phyloP scores from a whole-genome alignment of 2,113 vertebrate genomes.

The Leucoraja erinaceus region DNA sequence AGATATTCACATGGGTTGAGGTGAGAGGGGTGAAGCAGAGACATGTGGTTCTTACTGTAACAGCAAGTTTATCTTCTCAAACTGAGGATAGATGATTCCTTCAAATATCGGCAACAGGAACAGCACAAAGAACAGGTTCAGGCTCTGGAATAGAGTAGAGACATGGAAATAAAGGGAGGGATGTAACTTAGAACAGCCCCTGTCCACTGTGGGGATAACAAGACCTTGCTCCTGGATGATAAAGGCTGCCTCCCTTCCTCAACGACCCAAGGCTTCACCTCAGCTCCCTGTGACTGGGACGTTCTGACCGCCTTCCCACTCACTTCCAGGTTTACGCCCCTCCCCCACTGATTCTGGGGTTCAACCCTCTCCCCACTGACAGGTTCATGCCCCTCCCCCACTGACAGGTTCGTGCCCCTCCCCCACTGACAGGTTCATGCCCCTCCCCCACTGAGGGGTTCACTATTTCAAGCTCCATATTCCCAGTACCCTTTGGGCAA shows the following conservation, averaged over 20 bases:
- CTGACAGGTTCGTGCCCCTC: no score
- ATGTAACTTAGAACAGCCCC: background rate
- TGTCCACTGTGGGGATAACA: background rate
- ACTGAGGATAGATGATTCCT: conserved; percentile 16
- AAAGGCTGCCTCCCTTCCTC: no score
- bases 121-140: conserved; percentile 7
- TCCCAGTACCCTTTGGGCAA: no score
- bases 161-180: background rate
- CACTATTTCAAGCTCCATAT: no score
- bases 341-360: background rate
- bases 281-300: no score
- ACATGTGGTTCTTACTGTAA: background rate
- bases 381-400: no score
- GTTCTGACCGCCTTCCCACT: no score
- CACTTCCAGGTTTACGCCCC: no score
- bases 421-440: no score
- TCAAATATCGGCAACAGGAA: conserved; percentile 19
- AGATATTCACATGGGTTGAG: background rate
- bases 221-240: background rate
- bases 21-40: background rate
- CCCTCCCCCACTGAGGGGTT: no score
- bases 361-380: no score
- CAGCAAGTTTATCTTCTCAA: conserved; percentile 19
- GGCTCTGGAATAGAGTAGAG: background rate
- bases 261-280: no score